phyloP scores from a whole-genome alignment of 2,797 vertebrate genomes.

The Champsocephalus esox region DNA sequence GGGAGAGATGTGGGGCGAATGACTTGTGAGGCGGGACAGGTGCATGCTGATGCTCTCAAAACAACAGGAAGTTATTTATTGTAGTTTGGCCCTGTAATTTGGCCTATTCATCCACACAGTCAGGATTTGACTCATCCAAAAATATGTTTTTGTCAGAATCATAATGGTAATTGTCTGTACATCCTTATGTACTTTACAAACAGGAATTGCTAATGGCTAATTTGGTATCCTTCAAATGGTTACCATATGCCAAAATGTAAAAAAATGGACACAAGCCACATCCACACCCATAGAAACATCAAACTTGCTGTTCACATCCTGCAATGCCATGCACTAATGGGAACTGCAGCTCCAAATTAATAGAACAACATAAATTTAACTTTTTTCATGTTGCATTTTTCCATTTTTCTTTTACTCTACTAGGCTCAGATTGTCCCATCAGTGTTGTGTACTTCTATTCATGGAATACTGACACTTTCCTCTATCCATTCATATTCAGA shows the following conservation, averaged over 20 bases:
- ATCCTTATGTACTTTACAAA: not conserved
- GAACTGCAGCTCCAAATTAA: not conserved
- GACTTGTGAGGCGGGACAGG: not conserved
- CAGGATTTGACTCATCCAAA: not conserved
- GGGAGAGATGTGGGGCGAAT: not conserved
- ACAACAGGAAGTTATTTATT: not conserved
- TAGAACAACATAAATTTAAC: not conserved
- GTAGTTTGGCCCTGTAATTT: not conserved
- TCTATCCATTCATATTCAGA: slow-evolving; percentile 11
- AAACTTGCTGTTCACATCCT: not conserved
- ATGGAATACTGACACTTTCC: slow-evolving; percentile 12
- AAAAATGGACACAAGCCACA: not conserved
- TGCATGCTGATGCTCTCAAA: slow-evolving; percentile 9
- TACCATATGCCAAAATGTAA: not conserved
- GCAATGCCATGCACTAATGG: not conserved
- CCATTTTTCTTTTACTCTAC: not conserved
- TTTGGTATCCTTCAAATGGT: not conserved
- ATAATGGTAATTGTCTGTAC: not conserved
- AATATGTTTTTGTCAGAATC: not conserved
- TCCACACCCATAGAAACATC: not conserved
- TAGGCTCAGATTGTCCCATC: slow-evolving; percentile 14
- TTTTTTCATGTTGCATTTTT: slow-evolving; percentile 7
- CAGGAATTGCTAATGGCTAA: not conserved
- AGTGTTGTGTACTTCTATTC: slow-evolving; percentile 1
- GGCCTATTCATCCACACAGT: not conserved